Conservation (phyloP, 2,113 vertebrate genomes). For the Datnioides undecimradiatus region DNA sequence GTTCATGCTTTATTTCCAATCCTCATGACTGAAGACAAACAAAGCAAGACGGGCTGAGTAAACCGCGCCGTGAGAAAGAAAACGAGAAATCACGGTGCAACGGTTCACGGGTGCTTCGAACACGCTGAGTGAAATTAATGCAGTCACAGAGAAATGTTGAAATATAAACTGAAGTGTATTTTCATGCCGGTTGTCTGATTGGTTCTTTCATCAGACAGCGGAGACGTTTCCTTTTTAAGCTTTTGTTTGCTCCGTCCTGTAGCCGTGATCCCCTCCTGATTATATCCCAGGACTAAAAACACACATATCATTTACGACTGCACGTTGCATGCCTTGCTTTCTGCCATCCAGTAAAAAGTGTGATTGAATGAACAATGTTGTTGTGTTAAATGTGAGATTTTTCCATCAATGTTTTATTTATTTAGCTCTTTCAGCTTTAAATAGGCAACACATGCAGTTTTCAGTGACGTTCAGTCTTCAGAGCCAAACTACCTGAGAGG, state of each 20-base stretch:
- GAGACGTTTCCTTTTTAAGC: not conserved
- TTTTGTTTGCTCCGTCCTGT: constrained; percentile 17
- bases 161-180: constrained; percentile 2
- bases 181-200: not conserved
- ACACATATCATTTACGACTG: constrained; percentile 14
- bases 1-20: constrained; percentile 24
- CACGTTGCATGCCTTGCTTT: constrained; percentile 64
- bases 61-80: not conserved
- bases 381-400: constrained; percentile 1
- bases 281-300: constrained; percentile 1
- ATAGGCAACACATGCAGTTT: not conserved
- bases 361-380: constrained; percentile 12
- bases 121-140: not conserved
- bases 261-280: not conserved
- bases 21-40: constrained; percentile 7
- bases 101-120: constrained; percentile 1
- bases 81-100: not conserved
- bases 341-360: constrained; percentile 25
- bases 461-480: not conserved
- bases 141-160: not conserved
- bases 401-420: constrained; percentile 1
- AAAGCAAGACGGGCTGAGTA: too few relatives aligned
- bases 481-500: not conserved
- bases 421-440: not conserved
- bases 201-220: constrained; percentile 1